Evolutionary conservation across 1,140 invertebrate genomes (phyloP).

Genomic region (Zaprionus inermis): DNA sequence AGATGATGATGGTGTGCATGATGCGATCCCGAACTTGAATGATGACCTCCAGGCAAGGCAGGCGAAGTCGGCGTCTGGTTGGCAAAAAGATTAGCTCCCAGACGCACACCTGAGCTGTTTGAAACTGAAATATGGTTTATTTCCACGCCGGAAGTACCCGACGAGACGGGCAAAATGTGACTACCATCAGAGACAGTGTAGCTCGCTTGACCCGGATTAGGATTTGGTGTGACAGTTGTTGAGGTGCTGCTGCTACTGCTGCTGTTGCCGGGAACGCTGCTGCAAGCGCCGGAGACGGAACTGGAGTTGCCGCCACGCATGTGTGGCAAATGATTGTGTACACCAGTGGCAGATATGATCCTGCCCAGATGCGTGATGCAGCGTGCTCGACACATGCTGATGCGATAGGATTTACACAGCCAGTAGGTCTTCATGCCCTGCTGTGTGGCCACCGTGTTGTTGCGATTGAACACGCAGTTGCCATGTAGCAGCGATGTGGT

Average conservation of each 20-base stretch:
- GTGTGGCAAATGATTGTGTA: slow-evolving; percentile 83
- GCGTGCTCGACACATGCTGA: slow-evolving; percentile 83
- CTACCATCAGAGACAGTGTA: slow-evolving; percentile 54
- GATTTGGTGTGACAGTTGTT: slow-evolving; percentile 43
- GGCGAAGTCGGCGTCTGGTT: slow-evolving; percentile 52
- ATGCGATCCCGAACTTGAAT: slow-evolving; percentile 26
- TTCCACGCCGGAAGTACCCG: slow-evolving; percentile 31
- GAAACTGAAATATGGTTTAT: slow-evolving; percentile 40
- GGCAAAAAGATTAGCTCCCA: slow-evolving; percentile 51
- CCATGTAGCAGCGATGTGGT: slow-evolving; percentile 83
- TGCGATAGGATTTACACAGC: slow-evolving; percentile 84
- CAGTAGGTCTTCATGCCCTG: slow-evolving; percentile 84
- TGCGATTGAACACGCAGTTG: slow-evolving; percentile 83
- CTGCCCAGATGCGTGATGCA: slow-evolving; percentile 83
- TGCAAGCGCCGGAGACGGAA: background rate
- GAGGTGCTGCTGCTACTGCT: slow-evolving; percentile 18
- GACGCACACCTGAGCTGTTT: slow-evolving; percentile 7
- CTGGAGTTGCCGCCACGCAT: slow-evolving; percentile 62
- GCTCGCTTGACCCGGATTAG: slow-evolving; percentile 53
- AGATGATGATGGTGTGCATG: slow-evolving; percentile 49
- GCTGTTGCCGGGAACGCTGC: background rate
- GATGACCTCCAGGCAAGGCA: slow-evolving; percentile 25
- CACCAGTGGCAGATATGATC: slow-evolving; percentile 82
- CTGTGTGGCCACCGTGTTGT: slow-evolving; percentile 84
- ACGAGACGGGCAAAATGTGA: slow-evolving; percentile 31